Base-by-base conservation (phyloP, 2,797 vertebrate genomes). In the Triplophysa bombifrons region DNA sequence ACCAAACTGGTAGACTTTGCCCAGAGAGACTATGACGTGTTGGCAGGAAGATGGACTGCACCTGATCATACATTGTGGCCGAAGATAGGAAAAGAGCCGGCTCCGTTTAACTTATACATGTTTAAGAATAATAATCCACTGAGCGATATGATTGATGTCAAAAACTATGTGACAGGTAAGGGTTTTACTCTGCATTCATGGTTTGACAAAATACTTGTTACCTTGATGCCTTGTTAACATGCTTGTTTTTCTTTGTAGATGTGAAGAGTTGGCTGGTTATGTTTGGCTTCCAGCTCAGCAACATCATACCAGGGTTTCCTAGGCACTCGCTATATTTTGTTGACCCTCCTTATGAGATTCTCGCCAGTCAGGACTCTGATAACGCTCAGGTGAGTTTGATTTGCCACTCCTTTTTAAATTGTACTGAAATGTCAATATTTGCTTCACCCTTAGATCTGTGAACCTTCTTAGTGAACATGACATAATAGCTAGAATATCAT, bases 191-290 rank as follows among this genome's bases (percentile, higher is more conserved):
- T 69, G 2, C n/a, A 20, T 5, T 7, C 14, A n/a, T 60, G 20
- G 25, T 30, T 61, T 61, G 11, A 61, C 14, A 61, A 38, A 19
- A 38, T 17, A 48, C 10, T 41, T 11, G 9, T 67, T 51, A 12
- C 3, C 34, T 16, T 74, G 48, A 75, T 34, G 65, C 11, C 56
- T 74, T 30, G 44, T 63, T 2, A 34, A 55, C 16, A 2, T 60
- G 1, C 30, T 60, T 60, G 12, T 7, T 74, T 22, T 30, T 65
- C 61, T 69, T 0, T 41, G 68, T 3, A 96, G 95, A 96, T 92
- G 95, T 96, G 87, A 96, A 96, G 87, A 96, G 95, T 90, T 96
- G 95, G 95, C 91, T 96, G 85, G 94, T 96, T 88, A 96, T 96
- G 95, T 96, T 96, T 84, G 95, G 95, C 84, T 96, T 96, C 90